Conservation (phyloP, 2,888 invertebrate species). For the Sminthurinus aureus region DNA sequence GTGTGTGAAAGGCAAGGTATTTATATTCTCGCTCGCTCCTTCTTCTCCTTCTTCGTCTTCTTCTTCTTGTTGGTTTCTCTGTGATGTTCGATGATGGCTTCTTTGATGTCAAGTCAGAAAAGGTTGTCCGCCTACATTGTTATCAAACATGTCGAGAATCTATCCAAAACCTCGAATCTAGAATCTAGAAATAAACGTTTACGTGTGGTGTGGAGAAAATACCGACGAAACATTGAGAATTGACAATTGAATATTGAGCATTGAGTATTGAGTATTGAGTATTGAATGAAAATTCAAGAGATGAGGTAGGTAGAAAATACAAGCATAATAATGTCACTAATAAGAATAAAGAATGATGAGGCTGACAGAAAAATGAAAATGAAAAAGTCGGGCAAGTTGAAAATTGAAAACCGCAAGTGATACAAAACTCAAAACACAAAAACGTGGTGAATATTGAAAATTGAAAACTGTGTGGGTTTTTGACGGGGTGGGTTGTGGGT, state of each 20-base stretch:
- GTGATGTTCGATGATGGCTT: slow-evolving; percentile 23
- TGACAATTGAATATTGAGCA: neutral
- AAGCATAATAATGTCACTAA: too few species aligned
- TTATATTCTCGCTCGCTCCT: neutral
- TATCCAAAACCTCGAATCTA: too few species aligned
- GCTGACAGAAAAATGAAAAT: too few species aligned
- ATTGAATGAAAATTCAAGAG: neutral
- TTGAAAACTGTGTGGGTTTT: too few species aligned
- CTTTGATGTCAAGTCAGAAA: slow-evolving; percentile 39
- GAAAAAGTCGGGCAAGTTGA: neutral
- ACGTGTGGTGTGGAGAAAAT: slow-evolving; percentile 23
- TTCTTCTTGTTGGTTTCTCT: too few species aligned
- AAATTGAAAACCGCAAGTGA: neutral
- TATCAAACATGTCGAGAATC: slow-evolving; percentile 38
- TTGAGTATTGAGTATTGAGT: neutral
- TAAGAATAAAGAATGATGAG: too few species aligned
- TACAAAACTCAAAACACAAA: neutral
- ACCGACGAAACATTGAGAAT: neutral
- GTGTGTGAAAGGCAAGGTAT: slow-evolving; percentile 22
- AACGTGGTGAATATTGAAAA: too few species aligned
- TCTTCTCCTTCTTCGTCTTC: too few species aligned
- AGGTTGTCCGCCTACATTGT: slow-evolving; percentile 45
- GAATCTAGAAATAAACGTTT: slow-evolving; percentile 26
- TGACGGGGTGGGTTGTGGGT: too few species aligned
- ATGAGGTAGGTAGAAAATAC: too few species aligned